Conservation (phyloP, 2,797 vertebrate species). For the Sorex maritimensis region DNA sequence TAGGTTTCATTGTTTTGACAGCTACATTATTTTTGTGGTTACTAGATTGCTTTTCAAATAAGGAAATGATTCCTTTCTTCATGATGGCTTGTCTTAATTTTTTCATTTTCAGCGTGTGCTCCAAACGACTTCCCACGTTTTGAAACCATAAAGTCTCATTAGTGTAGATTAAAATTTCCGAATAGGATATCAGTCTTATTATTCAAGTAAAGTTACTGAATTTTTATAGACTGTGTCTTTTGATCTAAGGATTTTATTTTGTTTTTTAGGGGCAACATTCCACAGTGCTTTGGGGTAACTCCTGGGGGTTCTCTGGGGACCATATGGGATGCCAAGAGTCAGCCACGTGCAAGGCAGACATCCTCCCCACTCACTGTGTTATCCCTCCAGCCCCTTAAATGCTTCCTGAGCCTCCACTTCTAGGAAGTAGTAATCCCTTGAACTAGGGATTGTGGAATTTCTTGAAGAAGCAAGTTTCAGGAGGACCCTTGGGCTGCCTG, state of each 20-base stretch:
- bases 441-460: background rate
- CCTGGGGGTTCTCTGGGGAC: no score
- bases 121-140: background rate
- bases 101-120: slow-evolving; percentile 25
- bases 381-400: no score
- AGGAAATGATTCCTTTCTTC: slow-evolving; percentile 29
- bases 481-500: background rate
- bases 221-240: no score
- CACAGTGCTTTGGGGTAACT: no score
- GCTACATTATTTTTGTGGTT: slow-evolving; percentile 51
- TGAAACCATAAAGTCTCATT: no score
- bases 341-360: no score
- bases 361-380: no score
- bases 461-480: slow-evolving; percentile 52
- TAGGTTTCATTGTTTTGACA: slow-evolving; percentile 55
- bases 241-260: no score
- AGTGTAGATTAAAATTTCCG: background rate
- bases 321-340: no score
- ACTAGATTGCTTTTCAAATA: slow-evolving; percentile 27
- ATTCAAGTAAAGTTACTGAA: no score
- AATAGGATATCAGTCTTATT: background rate
- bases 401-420: no score
- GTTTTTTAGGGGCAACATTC: no score
- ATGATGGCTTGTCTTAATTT: background rate
- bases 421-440: background rate